Conservation (phyloP, 2,888 invertebrate species). For the Charanyca ferruginea region DNA sequence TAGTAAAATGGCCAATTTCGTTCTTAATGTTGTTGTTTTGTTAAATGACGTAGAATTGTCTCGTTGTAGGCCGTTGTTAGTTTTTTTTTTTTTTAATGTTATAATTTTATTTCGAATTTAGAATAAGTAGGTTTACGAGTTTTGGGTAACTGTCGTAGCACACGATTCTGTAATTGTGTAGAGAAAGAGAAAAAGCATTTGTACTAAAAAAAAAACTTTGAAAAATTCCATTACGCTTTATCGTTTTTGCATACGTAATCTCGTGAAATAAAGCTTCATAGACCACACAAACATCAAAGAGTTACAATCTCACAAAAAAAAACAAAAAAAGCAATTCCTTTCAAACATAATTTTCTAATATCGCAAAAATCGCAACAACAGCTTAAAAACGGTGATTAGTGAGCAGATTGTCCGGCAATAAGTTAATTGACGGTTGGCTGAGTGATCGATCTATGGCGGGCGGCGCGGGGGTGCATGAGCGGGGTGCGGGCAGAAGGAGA, state of each 20-base stretch:
- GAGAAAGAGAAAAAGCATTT: slow-evolving; percentile 5
- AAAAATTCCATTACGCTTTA: not conserved
- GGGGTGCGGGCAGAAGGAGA: slow-evolving; percentile 34
- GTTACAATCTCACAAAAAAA: slow-evolving; percentile 10
- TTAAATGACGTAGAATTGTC: slow-evolving; percentile 76
- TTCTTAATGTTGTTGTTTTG: slow-evolving; percentile 76
- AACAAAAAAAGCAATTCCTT: slow-evolving; percentile 30
- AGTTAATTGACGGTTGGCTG: slow-evolving; percentile 84
- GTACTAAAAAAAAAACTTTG: not conserved
- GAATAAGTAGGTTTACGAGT: slow-evolving; percentile 40
- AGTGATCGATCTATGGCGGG: slow-evolving; percentile 82
- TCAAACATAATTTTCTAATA: slow-evolving; percentile 59
- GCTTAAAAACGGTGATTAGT: slow-evolving; percentile 74
- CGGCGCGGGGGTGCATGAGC: slow-evolving; percentile 55
- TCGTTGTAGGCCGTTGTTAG: slow-evolving; percentile 67
- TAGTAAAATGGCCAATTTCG: slow-evolving; percentile 89
- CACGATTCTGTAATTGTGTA: slow-evolving; percentile 30
- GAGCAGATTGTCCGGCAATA: slow-evolving; percentile 78
- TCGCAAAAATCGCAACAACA: slow-evolving; percentile 60
- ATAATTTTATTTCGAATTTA: slow-evolving; percentile 37
- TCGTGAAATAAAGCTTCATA: slow-evolving; percentile 19
- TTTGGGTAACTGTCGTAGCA: slow-evolving; percentile 19
- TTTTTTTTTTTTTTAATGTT: slow-evolving; percentile 28
- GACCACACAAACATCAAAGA: slow-evolving; percentile 42
- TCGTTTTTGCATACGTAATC: not conserved